Evolutionary conservation across 2,888 invertebrate species (phyloP).

Genomic region (Sinohyriopsis cumingii): DNA sequence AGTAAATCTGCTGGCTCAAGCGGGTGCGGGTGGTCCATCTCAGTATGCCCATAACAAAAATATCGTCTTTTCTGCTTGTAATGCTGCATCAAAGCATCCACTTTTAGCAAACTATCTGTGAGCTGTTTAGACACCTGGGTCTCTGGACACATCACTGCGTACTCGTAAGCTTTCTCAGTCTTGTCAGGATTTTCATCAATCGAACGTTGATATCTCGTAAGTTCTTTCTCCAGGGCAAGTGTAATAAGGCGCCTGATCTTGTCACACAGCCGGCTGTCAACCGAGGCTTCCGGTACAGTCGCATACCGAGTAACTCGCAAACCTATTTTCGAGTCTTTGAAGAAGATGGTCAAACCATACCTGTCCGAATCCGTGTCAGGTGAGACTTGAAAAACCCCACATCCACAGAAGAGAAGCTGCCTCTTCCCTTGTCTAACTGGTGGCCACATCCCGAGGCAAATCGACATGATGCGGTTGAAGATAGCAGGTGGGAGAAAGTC

Average conservation of each 20-base stretch:
- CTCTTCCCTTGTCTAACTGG: slow-evolving; percentile 22
- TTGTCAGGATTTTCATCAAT: background rate
- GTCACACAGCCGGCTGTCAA: slow-evolving; percentile 19
- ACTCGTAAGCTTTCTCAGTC: slow-evolving; percentile 14
- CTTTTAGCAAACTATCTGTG: slow-evolving; percentile 18
- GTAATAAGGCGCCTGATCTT: slow-evolving; percentile 17
- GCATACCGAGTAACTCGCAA: slow-evolving; percentile 23
- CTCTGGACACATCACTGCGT: slow-evolving; percentile 19
- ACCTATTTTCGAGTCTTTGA: slow-evolving; percentile 23
- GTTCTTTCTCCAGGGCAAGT: slow-evolving; percentile 16
- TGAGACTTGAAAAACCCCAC: slow-evolving; percentile 23
- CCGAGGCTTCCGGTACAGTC: slow-evolving; percentile 4
- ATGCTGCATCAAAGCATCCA: slow-evolving; percentile 6
- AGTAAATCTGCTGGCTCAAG: slow-evolving; percentile 11
- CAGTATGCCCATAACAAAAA: slow-evolving; percentile 20
- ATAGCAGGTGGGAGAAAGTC: slow-evolving; percentile 27
- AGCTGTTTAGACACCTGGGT: slow-evolving; percentile 8
- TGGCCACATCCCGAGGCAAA: slow-evolving; percentile 25
- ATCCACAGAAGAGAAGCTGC: slow-evolving; percentile 22
- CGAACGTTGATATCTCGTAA: slow-evolving; percentile 11
- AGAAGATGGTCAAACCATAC: slow-evolving; percentile 24
- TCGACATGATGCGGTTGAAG: slow-evolving; percentile 22
- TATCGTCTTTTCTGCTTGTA: slow-evolving; percentile 2
- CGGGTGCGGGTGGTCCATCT: slow-evolving; percentile 16
- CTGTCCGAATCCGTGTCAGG: slow-evolving; percentile 13